phyloP scores from a whole-genome alignment of 2,797 vertebrate genomes.

The Thalassophryne amazonica region DNA sequence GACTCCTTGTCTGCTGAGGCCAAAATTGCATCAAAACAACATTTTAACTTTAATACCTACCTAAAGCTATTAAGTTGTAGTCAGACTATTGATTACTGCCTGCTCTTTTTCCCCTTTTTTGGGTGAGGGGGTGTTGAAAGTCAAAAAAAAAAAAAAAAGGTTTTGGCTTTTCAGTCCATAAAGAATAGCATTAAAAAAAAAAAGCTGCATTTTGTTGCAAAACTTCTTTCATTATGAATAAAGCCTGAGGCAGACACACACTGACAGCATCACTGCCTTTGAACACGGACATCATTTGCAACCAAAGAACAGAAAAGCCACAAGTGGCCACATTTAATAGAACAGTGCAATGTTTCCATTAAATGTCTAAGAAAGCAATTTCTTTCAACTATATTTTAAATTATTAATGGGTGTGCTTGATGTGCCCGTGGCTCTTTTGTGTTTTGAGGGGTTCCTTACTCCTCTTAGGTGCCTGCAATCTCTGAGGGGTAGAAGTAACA shows the following conservation, averaged over 20 bases:
- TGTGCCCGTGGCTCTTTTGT: no score
- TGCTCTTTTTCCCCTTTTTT: no score
- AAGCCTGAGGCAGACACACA: conserved; percentile 32
- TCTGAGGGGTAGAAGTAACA: no score
- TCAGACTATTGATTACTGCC: no score
- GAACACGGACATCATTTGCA: conserved; percentile 44
- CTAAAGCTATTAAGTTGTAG: no score
- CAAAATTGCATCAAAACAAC: conserved; percentile 10
- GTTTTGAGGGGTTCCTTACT: conserved; percentile 9
- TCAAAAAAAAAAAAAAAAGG: no score
- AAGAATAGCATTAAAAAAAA: not conserved
- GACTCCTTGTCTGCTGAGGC: not conserved
- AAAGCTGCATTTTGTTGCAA: not conserved
- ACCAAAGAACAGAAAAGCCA: conserved; percentile 5
- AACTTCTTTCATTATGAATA: conserved; percentile 45
- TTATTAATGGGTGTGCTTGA: conserved; percentile 20
- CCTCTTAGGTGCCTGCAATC: no score
- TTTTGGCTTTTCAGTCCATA: no score
- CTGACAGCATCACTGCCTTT: conserved; percentile 33
- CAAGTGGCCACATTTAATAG: conserved; percentile 4
- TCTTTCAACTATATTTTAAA: conserved; percentile 30
- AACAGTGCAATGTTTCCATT: conserved; percentile 17
- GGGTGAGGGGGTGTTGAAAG: no score
- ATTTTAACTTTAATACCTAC: no score
- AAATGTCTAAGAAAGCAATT: conserved; percentile 36